These are phyloP conservation scores for Ceratosolen solmsi DNA, from an alignment of 1,140 invertebrate genomes.

Conservation along the genomic window DNA sequence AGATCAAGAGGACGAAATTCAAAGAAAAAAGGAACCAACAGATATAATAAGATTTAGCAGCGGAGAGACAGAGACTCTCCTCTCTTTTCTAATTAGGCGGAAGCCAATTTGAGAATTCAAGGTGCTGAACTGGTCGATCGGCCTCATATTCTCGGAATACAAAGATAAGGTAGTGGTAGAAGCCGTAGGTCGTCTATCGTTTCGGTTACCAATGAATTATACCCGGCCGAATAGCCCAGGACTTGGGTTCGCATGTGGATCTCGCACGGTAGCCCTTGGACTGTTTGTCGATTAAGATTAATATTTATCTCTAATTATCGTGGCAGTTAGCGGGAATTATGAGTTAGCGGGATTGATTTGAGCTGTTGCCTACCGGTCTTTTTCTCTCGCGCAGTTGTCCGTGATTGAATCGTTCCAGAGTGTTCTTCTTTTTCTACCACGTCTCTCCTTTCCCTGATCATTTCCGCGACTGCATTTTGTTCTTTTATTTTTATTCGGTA, in stretches of 20 bases:
- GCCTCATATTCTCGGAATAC: conserved; percentile 48
- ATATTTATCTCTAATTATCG: conserved; percentile 48
- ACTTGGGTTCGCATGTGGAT: not conserved
- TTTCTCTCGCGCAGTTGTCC: conserved; percentile 10
- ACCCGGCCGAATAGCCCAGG: not conserved
- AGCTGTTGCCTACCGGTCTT: conserved; percentile 38
- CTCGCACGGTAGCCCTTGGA: conserved; percentile 36
- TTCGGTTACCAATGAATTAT: conserved; percentile 28
- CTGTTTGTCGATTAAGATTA: conserved; percentile 40
- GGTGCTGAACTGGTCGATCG: not conserved
- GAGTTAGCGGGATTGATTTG: conserved; percentile 34
- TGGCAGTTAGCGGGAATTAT: conserved; percentile 36
- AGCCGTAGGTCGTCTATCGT: conserved; percentile 18
- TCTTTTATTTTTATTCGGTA: not conserved
- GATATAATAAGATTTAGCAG: not conserved
- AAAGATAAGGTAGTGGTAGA: conserved; percentile 43
- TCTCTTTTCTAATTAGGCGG: conserved; percentile 48
- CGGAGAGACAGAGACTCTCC: not conserved
- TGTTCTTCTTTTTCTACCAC: too few species aligned
- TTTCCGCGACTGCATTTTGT: not conserved
- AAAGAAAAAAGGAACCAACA: not conserved
- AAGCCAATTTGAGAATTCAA: conserved; percentile 50
- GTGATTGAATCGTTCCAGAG: too few species aligned
- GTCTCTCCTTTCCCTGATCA: too few species aligned
- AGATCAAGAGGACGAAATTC: conserved; percentile 14